Conservation (phyloP, 2,888 invertebrate species). For the Nephrotoma guestfalica region DNA sequence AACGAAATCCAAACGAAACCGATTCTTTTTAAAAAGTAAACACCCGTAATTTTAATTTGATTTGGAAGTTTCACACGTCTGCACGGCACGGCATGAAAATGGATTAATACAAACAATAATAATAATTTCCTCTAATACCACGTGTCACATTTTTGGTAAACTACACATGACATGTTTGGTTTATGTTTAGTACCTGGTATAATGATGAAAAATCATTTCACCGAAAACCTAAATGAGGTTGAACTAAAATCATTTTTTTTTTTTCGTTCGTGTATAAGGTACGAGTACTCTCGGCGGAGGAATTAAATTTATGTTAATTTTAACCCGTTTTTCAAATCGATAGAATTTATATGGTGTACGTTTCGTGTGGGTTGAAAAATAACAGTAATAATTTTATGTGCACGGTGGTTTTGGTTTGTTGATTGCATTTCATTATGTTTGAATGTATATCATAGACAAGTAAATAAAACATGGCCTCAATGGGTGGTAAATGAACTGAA, state of each 20-base stretch:
- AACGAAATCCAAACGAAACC: not conserved
- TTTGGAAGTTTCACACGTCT: not conserved
- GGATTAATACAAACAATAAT: not conserved
- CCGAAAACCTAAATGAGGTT: not conserved
- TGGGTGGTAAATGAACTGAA: not conserved
- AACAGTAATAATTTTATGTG: no score
- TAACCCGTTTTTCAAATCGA: not conserved
- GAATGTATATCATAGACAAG: no score
- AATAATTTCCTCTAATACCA: not conserved
- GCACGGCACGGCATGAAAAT: not conserved
- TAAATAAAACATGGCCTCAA: not conserved
- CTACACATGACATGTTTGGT: not conserved
- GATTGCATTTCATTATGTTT: no score
- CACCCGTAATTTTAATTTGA: not conserved
- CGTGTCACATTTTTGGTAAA: not conserved
- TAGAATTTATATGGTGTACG: not conserved
- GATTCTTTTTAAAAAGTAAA: not conserved
- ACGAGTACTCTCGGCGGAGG: not conserved
- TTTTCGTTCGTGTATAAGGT: not conserved
- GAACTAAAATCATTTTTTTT: not conserved
- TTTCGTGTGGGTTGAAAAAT: not conserved
- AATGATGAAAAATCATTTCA: not conserved
- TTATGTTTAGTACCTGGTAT: not conserved
- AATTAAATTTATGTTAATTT: not conserved
- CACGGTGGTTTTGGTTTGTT: no score